Evolutionary conservation across 2,888 invertebrate genomes (phyloP).

Genomic region (Platycnemis pennipes): DNA sequence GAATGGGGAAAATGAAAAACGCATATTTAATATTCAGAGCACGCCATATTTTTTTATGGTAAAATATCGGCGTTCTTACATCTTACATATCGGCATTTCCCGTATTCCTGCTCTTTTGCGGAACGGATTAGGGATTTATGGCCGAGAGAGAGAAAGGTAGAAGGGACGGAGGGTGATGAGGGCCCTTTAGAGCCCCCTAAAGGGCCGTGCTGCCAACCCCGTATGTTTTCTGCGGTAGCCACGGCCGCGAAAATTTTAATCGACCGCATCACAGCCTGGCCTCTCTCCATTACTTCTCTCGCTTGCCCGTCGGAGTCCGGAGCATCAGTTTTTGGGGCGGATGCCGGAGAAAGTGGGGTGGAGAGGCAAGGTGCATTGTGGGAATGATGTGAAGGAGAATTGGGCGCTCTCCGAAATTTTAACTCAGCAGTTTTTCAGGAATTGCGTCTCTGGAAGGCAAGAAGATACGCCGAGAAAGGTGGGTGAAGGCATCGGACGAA

Average conservation of each 20-base stretch:
- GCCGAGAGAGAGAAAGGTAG: neutral
- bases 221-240: slow-evolving; percentile 19
- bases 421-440: no score
- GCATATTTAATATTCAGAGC: no score
- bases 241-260: slow-evolving; percentile 54
- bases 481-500: no score
- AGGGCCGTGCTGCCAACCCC: neutral
- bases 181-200: neutral
- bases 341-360: neutral
- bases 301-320: neutral
- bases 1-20: no score
- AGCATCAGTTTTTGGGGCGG: neutral
- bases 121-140: neutral
- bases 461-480: no score
- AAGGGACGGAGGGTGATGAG: neutral
- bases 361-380: neutral
- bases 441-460: no score
- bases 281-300: neutral
- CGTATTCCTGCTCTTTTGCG: neutral
- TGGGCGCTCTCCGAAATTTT: no score
- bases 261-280: slow-evolving; percentile 24
- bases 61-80: no score
- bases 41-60: no score
- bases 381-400: neutral
- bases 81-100: neutral